Evolutionary conservation across 1,140 invertebrate species (phyloP).

Genomic region (Marisa cornuarietis): DNA sequence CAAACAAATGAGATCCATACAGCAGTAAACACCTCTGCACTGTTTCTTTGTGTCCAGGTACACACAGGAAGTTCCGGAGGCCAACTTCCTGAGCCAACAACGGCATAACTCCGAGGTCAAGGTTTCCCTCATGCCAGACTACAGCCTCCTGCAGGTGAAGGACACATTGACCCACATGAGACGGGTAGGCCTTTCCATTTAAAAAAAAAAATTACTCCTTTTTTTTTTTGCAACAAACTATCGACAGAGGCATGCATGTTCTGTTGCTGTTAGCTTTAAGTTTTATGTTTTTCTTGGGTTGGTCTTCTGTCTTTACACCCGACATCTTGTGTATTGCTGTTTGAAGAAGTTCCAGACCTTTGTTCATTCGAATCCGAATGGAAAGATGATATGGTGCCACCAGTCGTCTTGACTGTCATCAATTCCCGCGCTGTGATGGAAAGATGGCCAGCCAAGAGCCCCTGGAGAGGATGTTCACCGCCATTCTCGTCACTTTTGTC

Average conservation of each 20-base stretch:
- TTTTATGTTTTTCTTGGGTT: background rate
- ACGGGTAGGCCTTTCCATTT: slow-evolving; percentile 25
- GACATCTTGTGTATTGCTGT: no score
- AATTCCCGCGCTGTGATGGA: no score
- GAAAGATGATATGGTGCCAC: no score
- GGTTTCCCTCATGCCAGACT: slow-evolving; percentile 25
- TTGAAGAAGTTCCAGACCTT: no score
- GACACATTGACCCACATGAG: slow-evolving; percentile 31
- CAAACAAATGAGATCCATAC: no score
- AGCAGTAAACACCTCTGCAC: no score
- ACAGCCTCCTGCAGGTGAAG: slow-evolving; percentile 24
- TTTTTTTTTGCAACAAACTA: background rate
- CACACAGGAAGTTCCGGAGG: slow-evolving; percentile 25
- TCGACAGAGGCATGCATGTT: background rate
- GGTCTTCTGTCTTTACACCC: no score
- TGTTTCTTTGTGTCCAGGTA: slow-evolving; percentile 24
- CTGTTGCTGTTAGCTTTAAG: background rate
- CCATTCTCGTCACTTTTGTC: no score
- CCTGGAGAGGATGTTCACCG: no score
- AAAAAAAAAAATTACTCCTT: no score
- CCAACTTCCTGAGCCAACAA: slow-evolving; percentile 27
- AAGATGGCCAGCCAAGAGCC: no score
- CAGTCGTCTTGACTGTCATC: background rate
- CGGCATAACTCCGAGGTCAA: slow-evolving; percentile 31
- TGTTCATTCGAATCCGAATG: no score